Conservation (phyloP, 2,888 invertebrate species). For the Glaucopsyche alexis region DNA sequence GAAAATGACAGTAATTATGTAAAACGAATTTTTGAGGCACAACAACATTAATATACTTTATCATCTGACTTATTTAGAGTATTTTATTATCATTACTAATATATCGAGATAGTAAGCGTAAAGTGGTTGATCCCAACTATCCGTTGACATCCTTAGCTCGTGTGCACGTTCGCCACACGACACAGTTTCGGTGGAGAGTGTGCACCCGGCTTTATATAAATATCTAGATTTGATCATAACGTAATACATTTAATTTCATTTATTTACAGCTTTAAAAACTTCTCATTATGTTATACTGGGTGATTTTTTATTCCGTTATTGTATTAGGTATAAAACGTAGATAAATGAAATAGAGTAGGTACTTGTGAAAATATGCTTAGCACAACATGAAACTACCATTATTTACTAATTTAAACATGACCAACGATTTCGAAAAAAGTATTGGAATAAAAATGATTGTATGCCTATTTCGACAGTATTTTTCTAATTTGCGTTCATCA, state of each 20-base stretch:
- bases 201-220: constrained; percentile 19
- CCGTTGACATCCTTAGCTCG: constrained; percentile 49
- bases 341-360: no score
- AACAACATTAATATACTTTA: constrained; percentile 57
- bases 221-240: constrained; percentile 20
- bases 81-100: constrained; percentile 61
- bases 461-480: no score
- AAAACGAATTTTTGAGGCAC: constrained; percentile 66
- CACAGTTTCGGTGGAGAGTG: constrained; percentile 38
- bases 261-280: constrained; percentile 15
- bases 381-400: no score
- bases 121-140: constrained; percentile 62
- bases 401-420: no score
- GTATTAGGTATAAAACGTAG: no score
- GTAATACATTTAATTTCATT: constrained; percentile 19
- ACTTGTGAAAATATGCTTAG: no score
- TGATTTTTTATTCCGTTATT: no score
- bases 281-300: neutral
- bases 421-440: no score
- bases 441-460: no score
- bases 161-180: constrained; percentile 29
- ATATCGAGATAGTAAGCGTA: constrained; percentile 78
- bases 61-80: constrained; percentile 65
- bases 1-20: constrained; percentile 12
- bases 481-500: no score